Conservation (phyloP, 2,888 invertebrate genomes). For the Limnephilus lunatus region DNA sequence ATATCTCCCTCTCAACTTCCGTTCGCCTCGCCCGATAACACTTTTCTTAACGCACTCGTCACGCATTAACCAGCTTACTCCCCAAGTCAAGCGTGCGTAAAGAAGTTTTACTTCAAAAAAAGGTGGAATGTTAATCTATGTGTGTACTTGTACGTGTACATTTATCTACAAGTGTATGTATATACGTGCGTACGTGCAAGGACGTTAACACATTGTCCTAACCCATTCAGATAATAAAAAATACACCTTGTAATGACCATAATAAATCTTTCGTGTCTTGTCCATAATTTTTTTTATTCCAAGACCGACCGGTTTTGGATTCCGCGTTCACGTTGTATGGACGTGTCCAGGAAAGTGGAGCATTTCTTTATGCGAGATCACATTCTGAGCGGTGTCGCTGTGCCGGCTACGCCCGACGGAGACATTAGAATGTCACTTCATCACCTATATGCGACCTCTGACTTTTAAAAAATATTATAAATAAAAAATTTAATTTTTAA, state of each 20-base stretch:
- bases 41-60: too few relatives aligned
- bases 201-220: background rate
- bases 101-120: too few relatives aligned
- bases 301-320: background rate
- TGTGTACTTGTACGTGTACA: background rate
- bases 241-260: background rate
- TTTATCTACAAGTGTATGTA: background rate
- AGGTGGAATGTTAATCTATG: background rate
- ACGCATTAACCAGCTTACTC: too few relatives aligned
- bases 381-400: background rate
- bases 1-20: too few relatives aligned
- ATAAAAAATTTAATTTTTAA: too few relatives aligned
- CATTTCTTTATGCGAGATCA: background rate
- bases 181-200: background rate
- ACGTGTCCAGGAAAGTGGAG: background rate
- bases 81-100: too few relatives aligned
- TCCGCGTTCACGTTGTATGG: background rate
- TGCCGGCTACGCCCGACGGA: background rate
- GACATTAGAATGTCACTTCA: background rate
- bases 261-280: background rate
- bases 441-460: background rate
- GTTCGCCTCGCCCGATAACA: too few relatives aligned
- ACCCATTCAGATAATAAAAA: background rate
- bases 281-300: background rate
- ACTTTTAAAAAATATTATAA: too few relatives aligned